Evolutionary conservation across 2,113 vertebrate genomes (phyloP).

Genomic region (Phyllopteryx taeniolatus): DNA sequence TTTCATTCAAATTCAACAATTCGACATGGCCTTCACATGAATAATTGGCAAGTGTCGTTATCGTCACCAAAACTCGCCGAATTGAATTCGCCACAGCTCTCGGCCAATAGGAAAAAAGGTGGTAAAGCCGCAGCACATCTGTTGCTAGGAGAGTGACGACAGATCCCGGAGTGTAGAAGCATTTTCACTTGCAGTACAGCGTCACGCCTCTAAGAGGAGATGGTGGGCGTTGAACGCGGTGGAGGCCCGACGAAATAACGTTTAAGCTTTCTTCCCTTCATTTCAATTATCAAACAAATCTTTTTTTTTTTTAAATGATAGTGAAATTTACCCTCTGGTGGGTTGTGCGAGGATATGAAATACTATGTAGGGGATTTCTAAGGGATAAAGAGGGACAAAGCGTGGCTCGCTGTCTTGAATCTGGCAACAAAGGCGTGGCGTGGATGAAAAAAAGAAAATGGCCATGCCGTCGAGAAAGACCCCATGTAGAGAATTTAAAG

Average conservation of each 20-base stretch:
- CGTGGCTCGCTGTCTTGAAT: constrained; percentile 44
- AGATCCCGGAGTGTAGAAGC: constrained; percentile 40
- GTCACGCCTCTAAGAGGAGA: constrained; percentile 23
- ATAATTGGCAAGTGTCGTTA: neutral
- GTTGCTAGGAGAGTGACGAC: constrained; percentile 73
- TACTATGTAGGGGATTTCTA: neutral
- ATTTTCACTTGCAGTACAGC: constrained; percentile 30
- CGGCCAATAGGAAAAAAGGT: constrained; percentile 53
- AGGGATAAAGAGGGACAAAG: constrained; percentile 9
- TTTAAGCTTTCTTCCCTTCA: neutral
- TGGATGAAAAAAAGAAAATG: constrained; percentile 56
- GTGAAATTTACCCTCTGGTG: too few species aligned
- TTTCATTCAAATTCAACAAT: neutral
- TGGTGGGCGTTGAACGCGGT: constrained; percentile 16
- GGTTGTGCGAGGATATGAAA: neutral
- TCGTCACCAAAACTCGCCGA: neutral
- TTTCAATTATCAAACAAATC: constrained; percentile 6
- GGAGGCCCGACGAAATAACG: constrained; percentile 17
- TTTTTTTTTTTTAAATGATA: neutral
- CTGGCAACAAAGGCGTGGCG: constrained; percentile 77
- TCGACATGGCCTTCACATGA: neutral
- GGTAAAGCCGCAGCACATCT: constrained; percentile 61
- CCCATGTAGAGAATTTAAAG: constrained; percentile 16
- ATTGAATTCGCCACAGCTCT: constrained; percentile 1
- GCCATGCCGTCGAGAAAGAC: constrained; percentile 58